phyloP scores from a whole-genome alignment of 2,113 vertebrate genomes.

The Thalassarche chlororhynchos region DNA sequence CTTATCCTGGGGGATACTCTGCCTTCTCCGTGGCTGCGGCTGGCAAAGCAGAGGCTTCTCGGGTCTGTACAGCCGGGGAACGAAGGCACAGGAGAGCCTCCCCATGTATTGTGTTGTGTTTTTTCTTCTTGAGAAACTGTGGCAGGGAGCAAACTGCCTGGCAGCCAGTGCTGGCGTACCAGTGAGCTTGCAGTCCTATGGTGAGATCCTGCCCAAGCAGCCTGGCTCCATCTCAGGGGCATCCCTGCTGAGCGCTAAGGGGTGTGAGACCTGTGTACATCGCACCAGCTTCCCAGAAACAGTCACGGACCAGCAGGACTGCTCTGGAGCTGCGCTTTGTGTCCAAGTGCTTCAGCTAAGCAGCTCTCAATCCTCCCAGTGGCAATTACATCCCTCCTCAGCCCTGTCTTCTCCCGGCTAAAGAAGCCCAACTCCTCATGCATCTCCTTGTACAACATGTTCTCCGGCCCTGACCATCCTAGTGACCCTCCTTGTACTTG shows the following conservation, averaged over 20 bases:
- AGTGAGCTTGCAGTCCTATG: accelerated
- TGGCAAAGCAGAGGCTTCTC: background rate
- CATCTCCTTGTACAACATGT: background rate
- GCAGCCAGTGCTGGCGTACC: background rate
- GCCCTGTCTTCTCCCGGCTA: background rate
- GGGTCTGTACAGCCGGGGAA: accelerated
- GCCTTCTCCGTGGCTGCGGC: background rate
- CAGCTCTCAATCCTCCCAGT: background rate
- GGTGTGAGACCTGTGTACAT: background rate
- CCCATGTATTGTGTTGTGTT: accelerated
- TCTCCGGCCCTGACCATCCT: background rate
- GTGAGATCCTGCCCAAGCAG: background rate
- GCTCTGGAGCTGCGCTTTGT: background rate
- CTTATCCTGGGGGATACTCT: background rate
- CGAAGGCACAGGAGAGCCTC: background rate
- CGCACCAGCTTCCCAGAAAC: background rate
- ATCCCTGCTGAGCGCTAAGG: background rate
- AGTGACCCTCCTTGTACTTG: background rate
- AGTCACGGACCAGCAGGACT: background rate
- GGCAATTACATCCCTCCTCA: background rate
- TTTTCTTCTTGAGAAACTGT: background rate
- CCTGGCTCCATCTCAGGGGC: background rate
- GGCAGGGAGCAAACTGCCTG: background rate
- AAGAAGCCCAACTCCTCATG: background rate
- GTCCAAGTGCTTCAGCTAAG: background rate